Evolutionary conservation across 2,888 invertebrate species (phyloP), one percentile per base, ranked within the genome.

Genomic region (Acleris literana): DNA sequence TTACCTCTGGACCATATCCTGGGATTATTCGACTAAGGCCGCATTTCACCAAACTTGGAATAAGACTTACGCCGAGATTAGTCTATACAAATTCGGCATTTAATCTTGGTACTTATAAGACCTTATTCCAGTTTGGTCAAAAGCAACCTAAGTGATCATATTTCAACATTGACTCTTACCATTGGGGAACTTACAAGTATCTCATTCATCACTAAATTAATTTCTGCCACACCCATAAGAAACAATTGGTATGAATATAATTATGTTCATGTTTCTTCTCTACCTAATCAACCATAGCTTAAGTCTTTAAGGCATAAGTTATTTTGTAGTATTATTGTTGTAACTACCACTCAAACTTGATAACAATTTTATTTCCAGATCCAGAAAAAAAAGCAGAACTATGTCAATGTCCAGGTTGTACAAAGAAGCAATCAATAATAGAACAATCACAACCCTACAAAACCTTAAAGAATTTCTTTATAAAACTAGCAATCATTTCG

Each of bases 341-440:
- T 39, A 13, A 33, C 39, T 13, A 39, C 3, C 4, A 39, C 9
- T 33, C 9, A 33, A 33, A 39, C 39, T 13, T 39, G 6, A 13
- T 39, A 13, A 39, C 13, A 39, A 39, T 39, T 11, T 39, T 39
- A 39, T 4, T 85, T 85, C 73, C 85, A 97, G 97, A 97, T 94
- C 95, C 96, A 57, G 94, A 95, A 69, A 95, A 95, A 86, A 86
- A 94, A 75, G 95, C 94, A 77, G 96, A 95, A 85, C 94, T 95
- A 87, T 99, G 99, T 87, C 96, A 96, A 76, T 99, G 99, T 92
- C 95, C 96, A 78, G 95, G 95, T 74, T 99, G 99, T 93, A 90
- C 95, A 75, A 94, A 95, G 79, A 99, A 99, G 92, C 95, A 96
- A 80, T 90, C 95, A 67, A 94, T 96, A 71, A 93, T 98, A 81